Percentiles rank a stretch among this genome's conserved stretches.
phyloP scores from a whole-genome alignment of 2,797 vertebrate species.

The Odontamblyopus rebecca region DNA sequence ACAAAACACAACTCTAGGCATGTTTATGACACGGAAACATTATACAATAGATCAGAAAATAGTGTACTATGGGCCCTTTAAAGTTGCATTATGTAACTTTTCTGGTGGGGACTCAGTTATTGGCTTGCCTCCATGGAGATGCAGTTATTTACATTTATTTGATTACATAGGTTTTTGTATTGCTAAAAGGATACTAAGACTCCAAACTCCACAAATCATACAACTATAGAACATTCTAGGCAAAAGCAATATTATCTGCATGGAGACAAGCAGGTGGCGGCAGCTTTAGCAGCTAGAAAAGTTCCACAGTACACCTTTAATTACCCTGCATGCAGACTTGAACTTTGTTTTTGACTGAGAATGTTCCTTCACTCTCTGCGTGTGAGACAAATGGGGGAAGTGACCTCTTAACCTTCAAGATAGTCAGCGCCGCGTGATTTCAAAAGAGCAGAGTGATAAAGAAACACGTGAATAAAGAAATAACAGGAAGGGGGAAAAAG shows the following conservation, averaged over 20 bases:
- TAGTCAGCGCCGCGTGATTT: slow-evolving; percentile 3
- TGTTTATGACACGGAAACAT: too few species aligned
- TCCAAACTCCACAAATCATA: too few species aligned
- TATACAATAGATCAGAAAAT: too few species aligned
- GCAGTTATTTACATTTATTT: neutral
- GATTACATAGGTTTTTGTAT: too few species aligned
- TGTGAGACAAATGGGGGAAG: slow-evolving; percentile 17
- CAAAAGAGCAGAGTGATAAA: slow-evolving; percentile 8
- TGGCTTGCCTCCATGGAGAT: neutral
- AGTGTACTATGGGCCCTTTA: neutral
- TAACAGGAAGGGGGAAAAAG: slow-evolving; percentile 28
- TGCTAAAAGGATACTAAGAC: too few species aligned
- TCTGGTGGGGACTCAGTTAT: neutral
- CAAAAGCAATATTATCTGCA: neutral
- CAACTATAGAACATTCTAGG: neutral
- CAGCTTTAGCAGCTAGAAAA: neutral
- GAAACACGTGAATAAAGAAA: slow-evolving; percentile 18
- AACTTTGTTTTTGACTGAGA: slow-evolving; percentile 9
- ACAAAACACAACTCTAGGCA: too few species aligned
- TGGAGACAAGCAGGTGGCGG: neutral
- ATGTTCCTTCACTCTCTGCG: neutral
- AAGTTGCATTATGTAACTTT: neutral
- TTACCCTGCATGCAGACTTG: neutral
- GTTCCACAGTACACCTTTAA: neutral
- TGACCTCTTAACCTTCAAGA: slow-evolving; percentile 23